These are phyloP conservation scores for Tragelaphus buxtoni DNA, from an alignment of 2,113 vertebrate species.

Conservation along the genomic window DNA sequence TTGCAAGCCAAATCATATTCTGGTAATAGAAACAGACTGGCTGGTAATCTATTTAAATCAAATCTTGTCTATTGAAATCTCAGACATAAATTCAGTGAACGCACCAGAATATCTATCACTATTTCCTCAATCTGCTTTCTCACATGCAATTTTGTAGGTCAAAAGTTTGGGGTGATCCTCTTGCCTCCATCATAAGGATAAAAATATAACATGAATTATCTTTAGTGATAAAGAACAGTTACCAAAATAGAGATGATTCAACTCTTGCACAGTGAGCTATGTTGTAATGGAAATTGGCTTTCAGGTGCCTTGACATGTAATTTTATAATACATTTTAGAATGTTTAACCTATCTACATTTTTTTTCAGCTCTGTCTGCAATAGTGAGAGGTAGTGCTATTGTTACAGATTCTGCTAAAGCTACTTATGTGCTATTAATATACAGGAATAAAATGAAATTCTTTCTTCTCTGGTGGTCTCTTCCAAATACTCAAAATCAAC, in stretches of 20 bases:
- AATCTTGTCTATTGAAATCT: constrained; percentile 32
- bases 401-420: constrained; percentile 13
- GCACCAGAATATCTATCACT: not conserved
- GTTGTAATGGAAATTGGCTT: constrained; percentile 71
- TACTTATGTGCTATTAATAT: constrained; percentile 42
- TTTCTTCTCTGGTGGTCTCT: constrained; percentile 58
- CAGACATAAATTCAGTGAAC: constrained; percentile 31
- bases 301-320: constrained; percentile 59
- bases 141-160: constrained; percentile 59
- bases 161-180: constrained; percentile 55
- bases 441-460: constrained; percentile 11
- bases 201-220: constrained; percentile 65
- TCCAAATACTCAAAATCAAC: constrained; percentile 25
- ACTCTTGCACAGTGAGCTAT: constrained; percentile 41
- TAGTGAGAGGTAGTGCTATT: constrained; percentile 23
- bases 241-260: constrained; percentile 75
- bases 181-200: constrained; percentile 37
- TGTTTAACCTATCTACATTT: constrained; percentile 57
- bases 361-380: not conserved
- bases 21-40: not conserved
- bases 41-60: constrained; percentile 64
- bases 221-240: constrained; percentile 69
- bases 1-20: not conserved
- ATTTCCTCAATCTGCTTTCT: constrained; percentile 34
- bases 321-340: constrained; percentile 68